Percentiles rank a stretch among this genome's conserved stretches.
phyloP scores from a whole-genome alignment of 2,888 invertebrate species.

The Blastobasis adustella region DNA sequence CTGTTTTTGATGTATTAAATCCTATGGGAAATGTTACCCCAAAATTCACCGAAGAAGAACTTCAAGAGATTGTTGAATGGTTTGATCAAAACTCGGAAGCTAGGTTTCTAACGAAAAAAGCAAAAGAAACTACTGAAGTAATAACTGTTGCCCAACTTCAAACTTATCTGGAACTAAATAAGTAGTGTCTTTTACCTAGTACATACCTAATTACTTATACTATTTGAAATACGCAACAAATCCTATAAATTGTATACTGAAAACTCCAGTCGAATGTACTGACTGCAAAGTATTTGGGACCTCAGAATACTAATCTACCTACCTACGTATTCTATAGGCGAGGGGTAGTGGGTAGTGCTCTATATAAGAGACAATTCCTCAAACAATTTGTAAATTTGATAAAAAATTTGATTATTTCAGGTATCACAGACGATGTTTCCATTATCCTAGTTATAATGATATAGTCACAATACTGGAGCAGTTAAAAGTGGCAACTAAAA shows the following conservation, averaged over 20 bases:
- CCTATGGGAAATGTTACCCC: constrained; percentile 35
- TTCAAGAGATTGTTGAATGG: constrained; percentile 40
- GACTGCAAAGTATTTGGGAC: too few species aligned
- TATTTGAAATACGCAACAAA: too few species aligned
- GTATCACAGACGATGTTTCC: constrained; percentile 51
- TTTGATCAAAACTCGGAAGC: constrained; percentile 47
- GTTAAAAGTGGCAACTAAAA: constrained; percentile 36
- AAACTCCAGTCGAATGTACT: too few species aligned
- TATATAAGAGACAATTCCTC: too few species aligned
- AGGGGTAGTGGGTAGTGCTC: too few species aligned
- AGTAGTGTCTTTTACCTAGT: constrained; percentile 29
- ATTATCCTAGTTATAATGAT: constrained; percentile 51
- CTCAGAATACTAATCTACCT: too few species aligned
- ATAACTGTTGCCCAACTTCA: constrained; percentile 47
- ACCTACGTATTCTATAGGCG: too few species aligned
- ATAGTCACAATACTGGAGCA: constrained; percentile 50
- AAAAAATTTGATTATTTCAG: constrained; percentile 24
- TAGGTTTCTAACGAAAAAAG: constrained; percentile 29
- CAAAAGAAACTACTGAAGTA: constrained; percentile 38
- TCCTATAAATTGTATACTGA: neutral
- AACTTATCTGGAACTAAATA: constrained; percentile 46
- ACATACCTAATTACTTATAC: neutral
- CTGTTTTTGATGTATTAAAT: constrained; percentile 38
- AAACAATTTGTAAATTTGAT: neutral
- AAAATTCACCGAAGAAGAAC: constrained; percentile 46